Percentiles rank a stretch among this genome's conserved stretches.
These are phyloP conservation scores for Chrysogorgia sp. DNA, from an alignment of 92 coral and sea anemone genomes.

Conservation along the genomic window DNA sequence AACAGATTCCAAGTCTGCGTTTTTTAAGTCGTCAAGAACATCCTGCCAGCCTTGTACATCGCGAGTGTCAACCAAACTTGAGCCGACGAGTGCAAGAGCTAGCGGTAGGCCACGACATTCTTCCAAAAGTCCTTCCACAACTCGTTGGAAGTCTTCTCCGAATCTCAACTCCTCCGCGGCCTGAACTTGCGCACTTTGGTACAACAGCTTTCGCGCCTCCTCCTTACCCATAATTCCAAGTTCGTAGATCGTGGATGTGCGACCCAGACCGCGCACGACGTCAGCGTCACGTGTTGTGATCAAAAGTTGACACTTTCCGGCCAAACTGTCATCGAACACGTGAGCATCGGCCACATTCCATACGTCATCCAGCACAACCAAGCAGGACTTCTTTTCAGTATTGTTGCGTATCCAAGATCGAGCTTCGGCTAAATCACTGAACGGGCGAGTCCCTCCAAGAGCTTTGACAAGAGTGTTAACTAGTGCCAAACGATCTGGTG, in stretches of 20 bases:
- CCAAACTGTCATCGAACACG: conserved; percentile 53
- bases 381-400: conserved; percentile 42
- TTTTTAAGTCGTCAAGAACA: conserved; percentile 55
- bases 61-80: conserved; percentile 56
- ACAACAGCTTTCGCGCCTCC: conserved; percentile 54
- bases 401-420: conserved; percentile 59
- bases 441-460: conserved; percentile 37
- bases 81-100: conserved; percentile 61
- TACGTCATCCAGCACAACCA: conserved; percentile 65
- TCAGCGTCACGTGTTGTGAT: conserved; percentile 61
- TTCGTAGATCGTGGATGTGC: conserved; percentile 58
- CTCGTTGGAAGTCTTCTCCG: neutral
- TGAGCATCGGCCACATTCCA: conserved; percentile 65
- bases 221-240: conserved; percentile 51
- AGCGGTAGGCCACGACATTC: conserved; percentile 62
- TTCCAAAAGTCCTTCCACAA: conserved; percentile 48
- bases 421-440: conserved; percentile 49
- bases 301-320: conserved; percentile 58
- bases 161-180: conserved; percentile 18
- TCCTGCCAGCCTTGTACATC: conserved; percentile 51
- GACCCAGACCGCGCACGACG: conserved; percentile 58
- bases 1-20: conserved; percentile 62
- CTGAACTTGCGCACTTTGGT: conserved; percentile 40
- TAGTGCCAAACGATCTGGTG: conserved; percentile 59
- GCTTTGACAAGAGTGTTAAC: conserved; percentile 52